phyloP scores from a whole-genome alignment of 2,888 invertebrate species.

The Athripsodes cinereus region DNA sequence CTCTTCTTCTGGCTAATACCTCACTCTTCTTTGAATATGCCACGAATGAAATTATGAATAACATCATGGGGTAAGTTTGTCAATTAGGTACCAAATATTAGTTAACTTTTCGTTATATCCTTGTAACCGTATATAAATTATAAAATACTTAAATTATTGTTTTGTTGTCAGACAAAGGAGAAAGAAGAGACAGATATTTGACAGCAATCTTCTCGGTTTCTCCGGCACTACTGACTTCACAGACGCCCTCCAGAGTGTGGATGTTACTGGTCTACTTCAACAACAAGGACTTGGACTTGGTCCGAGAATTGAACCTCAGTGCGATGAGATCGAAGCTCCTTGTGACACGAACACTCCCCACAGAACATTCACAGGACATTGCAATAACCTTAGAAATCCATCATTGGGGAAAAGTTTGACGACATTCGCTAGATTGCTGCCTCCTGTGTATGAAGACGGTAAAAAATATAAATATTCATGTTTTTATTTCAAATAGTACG shows the following conservation, averaged over 20 bases:
- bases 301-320: constrained; percentile 60
- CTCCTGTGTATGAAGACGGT: constrained; percentile 86
- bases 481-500: too few relatives aligned
- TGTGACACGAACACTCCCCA: constrained; percentile 69
- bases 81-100: background rate
- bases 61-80: constrained; percentile 47
- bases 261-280: constrained; percentile 65
- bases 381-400: constrained; percentile 82
- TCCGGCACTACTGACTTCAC: constrained; percentile 61
- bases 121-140: too few relatives aligned
- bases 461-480: constrained; percentile 30
- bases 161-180: constrained; percentile 42
- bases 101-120: too few relatives aligned
- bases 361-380: constrained; percentile 74
- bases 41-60: constrained; percentile 77
- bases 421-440: constrained; percentile 76
- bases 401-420: constrained; percentile 77
- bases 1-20: constrained; percentile 76
- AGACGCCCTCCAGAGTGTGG: constrained; percentile 72
- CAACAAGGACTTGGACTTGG: constrained; percentile 55
- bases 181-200: constrained; percentile 69
- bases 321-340: constrained; percentile 61
- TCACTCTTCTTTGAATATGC: constrained; percentile 82
- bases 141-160: too few relatives aligned
- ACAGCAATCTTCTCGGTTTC: constrained; percentile 50